These are phyloP conservation scores for Karalla daura DNA, from an alignment of 2,797 vertebrate species.

Conservation along the genomic window DNA sequence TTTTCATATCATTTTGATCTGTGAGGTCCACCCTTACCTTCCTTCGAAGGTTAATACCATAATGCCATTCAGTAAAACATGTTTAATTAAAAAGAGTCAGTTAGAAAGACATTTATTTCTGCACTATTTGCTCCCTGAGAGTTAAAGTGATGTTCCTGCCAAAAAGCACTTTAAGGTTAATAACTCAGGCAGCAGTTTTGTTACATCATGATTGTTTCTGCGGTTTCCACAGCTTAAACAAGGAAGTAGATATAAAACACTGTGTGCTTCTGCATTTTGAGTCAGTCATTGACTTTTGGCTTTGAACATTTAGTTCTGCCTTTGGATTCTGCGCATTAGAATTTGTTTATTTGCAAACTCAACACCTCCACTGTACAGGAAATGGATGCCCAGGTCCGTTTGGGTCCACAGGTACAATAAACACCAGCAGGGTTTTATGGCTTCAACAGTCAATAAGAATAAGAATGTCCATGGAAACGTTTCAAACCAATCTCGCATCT, in stretches of 20 bases:
- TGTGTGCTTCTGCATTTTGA: too few species aligned
- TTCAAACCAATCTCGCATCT: background rate
- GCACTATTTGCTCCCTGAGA: background rate
- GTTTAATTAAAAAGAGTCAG: background rate
- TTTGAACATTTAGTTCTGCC: too few species aligned
- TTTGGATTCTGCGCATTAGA: background rate
- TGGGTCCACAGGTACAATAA: background rate
- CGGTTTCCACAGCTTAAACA: background rate
- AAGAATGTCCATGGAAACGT: background rate
- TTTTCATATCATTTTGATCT: background rate
- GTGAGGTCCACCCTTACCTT: background rate
- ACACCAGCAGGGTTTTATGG: background rate
- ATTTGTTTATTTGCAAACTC: background rate
- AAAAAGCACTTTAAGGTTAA: too few species aligned
- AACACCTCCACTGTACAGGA: background rate
- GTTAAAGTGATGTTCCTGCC: background rate
- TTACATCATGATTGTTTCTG: background rate
- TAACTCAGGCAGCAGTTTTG: too few species aligned
- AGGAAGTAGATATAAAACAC: background rate
- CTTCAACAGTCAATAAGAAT: background rate
- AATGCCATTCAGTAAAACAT: background rate
- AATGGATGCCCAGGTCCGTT: background rate
- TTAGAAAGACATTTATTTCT: background rate
- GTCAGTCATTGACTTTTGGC: too few species aligned
- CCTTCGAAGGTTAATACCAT: background rate